Evolutionary conservation across 2,888 invertebrate species (phyloP).

Genomic region (Cerastis leucographa): DNA sequence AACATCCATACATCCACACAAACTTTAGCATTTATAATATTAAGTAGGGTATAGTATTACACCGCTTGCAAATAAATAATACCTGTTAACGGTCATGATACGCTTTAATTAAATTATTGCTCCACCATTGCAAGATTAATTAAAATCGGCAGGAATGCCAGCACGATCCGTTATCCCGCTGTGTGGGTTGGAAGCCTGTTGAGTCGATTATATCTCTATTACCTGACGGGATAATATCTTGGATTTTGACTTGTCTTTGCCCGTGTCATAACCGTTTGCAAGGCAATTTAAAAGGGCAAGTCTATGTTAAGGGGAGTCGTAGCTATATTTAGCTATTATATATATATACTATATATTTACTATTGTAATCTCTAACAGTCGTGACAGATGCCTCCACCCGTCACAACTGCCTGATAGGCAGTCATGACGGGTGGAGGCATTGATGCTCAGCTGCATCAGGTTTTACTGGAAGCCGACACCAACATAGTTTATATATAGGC

Average conservation of each 20-base stretch:
- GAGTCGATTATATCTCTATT: conserved; percentile 40
- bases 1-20: too few relatives aligned
- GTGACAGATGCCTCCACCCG: too few relatives aligned
- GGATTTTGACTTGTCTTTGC: background rate
- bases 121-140: conserved; percentile 50
- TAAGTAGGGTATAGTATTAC: too few relatives aligned
- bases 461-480: background rate
- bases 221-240: conserved; percentile 23
- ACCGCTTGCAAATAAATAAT: conserved; percentile 32
- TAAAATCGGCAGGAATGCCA: conserved; percentile 47
- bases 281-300: background rate
- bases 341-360: too few relatives aligned
- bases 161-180: conserved; percentile 28
- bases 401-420: too few relatives aligned
- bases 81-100: conserved; percentile 31
- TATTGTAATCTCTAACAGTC: too few relatives aligned
- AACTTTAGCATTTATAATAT: too few relatives aligned
- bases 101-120: conserved; percentile 55
- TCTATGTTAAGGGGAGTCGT: background rate
- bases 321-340: too few relatives aligned
- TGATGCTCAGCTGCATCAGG: background rate
- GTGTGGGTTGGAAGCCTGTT: conserved; percentile 16
- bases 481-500: background rate
- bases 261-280: background rate
- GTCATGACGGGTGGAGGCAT: background rate